These are phyloP conservation scores for Bombus terrestris DNA, from an alignment of 1,140 invertebrate species.

Conservation along the genomic window DNA sequence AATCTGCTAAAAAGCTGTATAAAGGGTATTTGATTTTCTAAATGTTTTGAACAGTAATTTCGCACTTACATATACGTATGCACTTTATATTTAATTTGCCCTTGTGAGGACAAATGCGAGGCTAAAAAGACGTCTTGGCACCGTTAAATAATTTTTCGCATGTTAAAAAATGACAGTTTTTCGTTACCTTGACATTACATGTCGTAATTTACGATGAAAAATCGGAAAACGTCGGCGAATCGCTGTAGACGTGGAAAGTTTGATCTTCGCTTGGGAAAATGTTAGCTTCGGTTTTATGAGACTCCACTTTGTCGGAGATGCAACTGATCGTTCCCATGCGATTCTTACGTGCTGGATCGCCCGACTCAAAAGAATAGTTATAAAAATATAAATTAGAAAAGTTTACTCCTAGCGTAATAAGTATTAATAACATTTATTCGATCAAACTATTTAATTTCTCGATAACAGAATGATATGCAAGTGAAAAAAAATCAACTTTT, in stretches of 20 bases:
- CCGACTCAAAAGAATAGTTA: constrained; percentile 55
- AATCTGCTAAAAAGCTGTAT: neutral
- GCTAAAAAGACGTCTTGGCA: constrained; percentile 12
- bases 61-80: neutral
- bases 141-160: neutral
- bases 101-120: neutral
- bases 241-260: constrained; percentile 58
- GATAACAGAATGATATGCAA: no score
- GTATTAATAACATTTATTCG: neutral
- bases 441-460: neutral
- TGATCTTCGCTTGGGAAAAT: constrained; percentile 53
- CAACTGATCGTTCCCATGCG: constrained; percentile 58
- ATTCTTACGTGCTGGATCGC: constrained; percentile 50
- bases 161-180: neutral
- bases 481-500: no score
- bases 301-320: constrained; percentile 61
- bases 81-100: neutral
- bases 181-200: neutral
- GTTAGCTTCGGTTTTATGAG: constrained; percentile 29
- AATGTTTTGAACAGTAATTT: neutral
- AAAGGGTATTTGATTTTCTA: neutral
- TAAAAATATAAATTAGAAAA: constrained; percentile 29
- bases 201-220: constrained; percentile 62
- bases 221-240: constrained; percentile 68
- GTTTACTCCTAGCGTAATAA: neutral